These are phyloP conservation scores for Cybosia mesomella DNA, from an alignment of 2,888 invertebrate genomes.

Conservation along the genomic window DNA sequence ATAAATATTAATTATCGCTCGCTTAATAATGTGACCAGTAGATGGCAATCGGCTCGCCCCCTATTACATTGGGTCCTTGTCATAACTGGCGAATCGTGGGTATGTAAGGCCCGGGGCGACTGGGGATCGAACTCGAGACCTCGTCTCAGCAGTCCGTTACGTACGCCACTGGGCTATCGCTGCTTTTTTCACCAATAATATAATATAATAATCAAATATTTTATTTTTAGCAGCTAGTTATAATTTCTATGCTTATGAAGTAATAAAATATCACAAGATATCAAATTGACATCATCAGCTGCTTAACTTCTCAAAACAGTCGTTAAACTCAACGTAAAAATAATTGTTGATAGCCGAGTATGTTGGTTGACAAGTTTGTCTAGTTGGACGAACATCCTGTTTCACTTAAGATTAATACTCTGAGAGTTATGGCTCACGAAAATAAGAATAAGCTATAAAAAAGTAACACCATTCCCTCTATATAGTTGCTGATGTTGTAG, in stretches of 20 bases:
- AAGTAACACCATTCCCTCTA: constrained; percentile 13
- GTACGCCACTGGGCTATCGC: no score
- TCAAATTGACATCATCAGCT: constrained; percentile 16
- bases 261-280: constrained; percentile 22
- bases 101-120: no score
- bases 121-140: no score
- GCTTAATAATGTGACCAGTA: no score
- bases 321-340: constrained; percentile 25
- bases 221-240: background rate
- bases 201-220: no score
- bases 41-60: no score
- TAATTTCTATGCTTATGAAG: background rate
- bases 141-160: no score
- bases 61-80: no score
- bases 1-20: no score
- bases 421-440: background rate
- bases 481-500: background rate
- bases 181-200: no score
- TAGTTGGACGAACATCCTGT: constrained; percentile 12
- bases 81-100: no score
- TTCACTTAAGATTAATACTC: background rate
- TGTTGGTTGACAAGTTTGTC: background rate
- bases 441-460: background rate
- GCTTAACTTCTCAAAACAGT: constrained; percentile 15
- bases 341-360: constrained; percentile 30